A percentile compares a stretch with the other conserved stretches of the same genome.
phyloP scores from a whole-genome alignment of 2,113 vertebrate species.

The Fregata magnificens region DNA sequence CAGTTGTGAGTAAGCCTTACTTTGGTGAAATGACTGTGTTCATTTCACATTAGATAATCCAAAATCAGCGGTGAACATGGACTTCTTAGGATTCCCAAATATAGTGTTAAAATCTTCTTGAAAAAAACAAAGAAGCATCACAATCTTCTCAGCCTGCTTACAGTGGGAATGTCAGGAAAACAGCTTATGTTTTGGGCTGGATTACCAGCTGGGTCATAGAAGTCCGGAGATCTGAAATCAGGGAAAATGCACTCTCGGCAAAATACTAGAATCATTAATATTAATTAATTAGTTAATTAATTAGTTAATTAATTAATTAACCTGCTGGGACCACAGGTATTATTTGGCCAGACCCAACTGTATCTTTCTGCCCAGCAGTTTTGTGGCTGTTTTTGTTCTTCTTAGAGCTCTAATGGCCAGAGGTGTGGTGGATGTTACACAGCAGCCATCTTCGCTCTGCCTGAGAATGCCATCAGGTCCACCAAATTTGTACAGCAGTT shows the following conservation, averaged over 20 bases:
- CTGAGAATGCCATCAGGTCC: neutral
- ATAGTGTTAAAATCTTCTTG: neutral
- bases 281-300: no score
- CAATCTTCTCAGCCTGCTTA: neutral
- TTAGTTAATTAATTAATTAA: no score
- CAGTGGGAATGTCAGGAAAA: neutral
- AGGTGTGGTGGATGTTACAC: neutral
- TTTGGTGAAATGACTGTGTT: neutral
- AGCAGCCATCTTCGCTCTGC: neutral
- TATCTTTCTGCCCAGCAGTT: neutral
- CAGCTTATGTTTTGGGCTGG: neutral
- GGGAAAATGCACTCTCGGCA: neutral
- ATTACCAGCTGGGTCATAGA: neutral
- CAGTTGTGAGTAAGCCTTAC: neutral
- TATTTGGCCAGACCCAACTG: neutral
- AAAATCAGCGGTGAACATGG: neutral
- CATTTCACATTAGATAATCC: neutral
- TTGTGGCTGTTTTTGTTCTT: neutral
- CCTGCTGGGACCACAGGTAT: neutral
- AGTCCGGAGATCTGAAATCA: neutral
- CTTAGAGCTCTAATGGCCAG: neutral
- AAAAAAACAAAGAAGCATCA: neutral
- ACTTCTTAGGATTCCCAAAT: neutral
- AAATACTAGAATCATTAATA: neutral
- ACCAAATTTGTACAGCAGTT: neutral